Evolutionary conservation across 37 sponge, comb jelly and placozoan species (phyloP).

Genomic region (Oscarella lobularis): DNA sequence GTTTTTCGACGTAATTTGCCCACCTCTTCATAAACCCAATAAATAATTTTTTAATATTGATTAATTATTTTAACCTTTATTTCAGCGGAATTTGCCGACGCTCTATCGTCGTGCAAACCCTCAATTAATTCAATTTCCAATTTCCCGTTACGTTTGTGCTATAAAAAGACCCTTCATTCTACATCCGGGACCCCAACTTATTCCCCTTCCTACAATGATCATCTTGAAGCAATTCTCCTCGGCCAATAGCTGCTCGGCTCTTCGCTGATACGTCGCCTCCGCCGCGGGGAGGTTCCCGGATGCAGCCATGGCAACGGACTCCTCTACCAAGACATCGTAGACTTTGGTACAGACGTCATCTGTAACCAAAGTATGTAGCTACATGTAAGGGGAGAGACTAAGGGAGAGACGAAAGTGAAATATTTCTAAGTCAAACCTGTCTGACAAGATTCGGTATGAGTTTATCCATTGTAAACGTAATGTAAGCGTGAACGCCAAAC

Average conservation of each 20-base stretch:
- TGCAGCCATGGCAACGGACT: conserved; percentile 2
- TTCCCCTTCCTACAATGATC: conserved; percentile 12
- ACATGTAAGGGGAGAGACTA: too few species aligned
- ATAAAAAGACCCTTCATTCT: neutral
- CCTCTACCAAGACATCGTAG: conserved; percentile 26
- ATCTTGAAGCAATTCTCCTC: conserved; percentile 80
- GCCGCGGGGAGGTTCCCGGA: neutral
- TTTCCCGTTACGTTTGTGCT: conserved; percentile 35
- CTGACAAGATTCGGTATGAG: conserved; percentile 73
- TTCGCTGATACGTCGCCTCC: conserved; percentile 64
- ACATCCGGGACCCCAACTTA: too few species aligned
- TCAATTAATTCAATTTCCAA: conserved; percentile 80
- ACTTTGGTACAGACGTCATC: conserved; percentile 52
- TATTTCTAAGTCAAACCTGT: too few species aligned
- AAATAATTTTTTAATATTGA: too few species aligned
- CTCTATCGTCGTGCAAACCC: conserved; percentile 18
- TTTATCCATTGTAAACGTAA: conserved; percentile 78
- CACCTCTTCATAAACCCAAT: conserved; percentile 9
- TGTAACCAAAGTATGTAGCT: conserved; percentile 61
- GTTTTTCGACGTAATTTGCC: conserved; percentile 7
- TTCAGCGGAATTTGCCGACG: conserved; percentile 20
- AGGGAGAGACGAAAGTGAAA: conserved; percentile 11
- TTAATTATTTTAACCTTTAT: too few species aligned
- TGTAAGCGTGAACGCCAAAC: conserved; percentile 88
- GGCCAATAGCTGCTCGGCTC: conserved; percentile 40